Base-by-base conservation (phyloP, 2,888 invertebrate genomes). In the Hydrotaea cyrtoneurina region DNA sequence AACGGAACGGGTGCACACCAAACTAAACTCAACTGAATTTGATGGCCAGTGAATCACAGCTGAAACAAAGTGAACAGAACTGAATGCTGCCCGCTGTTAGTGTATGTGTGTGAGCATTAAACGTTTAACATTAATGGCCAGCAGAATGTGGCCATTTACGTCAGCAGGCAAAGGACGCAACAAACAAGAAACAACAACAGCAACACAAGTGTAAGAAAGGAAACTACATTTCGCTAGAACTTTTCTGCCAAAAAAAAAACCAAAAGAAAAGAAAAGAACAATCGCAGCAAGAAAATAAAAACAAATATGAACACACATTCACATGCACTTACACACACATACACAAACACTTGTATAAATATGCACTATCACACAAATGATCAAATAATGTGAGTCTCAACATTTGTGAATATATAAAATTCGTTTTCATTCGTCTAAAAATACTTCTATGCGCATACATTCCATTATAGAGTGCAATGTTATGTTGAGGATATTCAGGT, bases 101-200 rank as follows among this genome's bases (percentile, higher is more conserved):
- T 31, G 64, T 36, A n/a, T 62, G 31, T 31, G 31, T 31, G 62
- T 31, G 36, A 26, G 3, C 17, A 66, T 21, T 21, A 43, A 36
- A 39, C 66, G 43, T 21, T 66, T 66, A 21, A 66, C 66, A 43
- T 66, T 66, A 66, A 66, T 66, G 66, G 19, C 43, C 66, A 43
- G 4, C 17, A 17, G 17, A 66, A 19, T 43, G 43, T 36, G 21
- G n/a, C 31, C 43, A 43, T 39, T 66, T 66, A 39, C 21, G 66
- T 43, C 43, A 66, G 19, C 17, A 21, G 66, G 15, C 57, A 31
- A 66, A 64, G 3, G 36, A 64, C 10, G 19, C n/a, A 66, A 3
- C 2, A 31, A 31, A 31, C 31, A 31, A 31, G 31, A 31, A 31
- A 31, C 3, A 31, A 31, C n/a, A n/a, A n/a, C n/a, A n/a, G n/a